Evolutionary conservation across 2,888 invertebrate genomes (phyloP).

Genomic region (Colletes collaris): DNA sequence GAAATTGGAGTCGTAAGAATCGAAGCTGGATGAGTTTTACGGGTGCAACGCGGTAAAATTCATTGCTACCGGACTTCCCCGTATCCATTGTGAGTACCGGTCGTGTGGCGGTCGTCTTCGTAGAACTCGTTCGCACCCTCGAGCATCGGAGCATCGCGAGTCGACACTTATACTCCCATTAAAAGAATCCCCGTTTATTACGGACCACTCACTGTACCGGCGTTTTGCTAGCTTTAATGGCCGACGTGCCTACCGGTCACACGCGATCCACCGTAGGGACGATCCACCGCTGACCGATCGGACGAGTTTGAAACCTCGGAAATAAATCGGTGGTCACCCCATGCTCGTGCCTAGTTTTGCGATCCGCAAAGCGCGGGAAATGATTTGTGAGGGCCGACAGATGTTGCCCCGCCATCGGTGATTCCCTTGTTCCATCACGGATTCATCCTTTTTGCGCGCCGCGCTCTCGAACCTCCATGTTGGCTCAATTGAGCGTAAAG

Average conservation of each 20-base stretch:
- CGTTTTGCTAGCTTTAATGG: constrained; percentile 55
- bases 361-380: constrained; percentile 60
- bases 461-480: constrained; percentile 22
- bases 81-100: constrained; percentile 6
- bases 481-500: constrained; percentile 51
- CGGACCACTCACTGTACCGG: constrained; percentile 47
- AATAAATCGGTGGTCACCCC: constrained; percentile 66
- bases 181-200: constrained; percentile 59
- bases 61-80: constrained; percentile 42
- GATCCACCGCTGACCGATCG: constrained; percentile 57
- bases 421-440: constrained; percentile 41
- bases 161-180: constrained; percentile 53
- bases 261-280: constrained; percentile 30
- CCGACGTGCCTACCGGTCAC: constrained; percentile 52
- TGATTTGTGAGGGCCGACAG: constrained; percentile 70
- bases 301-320: constrained; percentile 63
- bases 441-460: constrained; percentile 16
- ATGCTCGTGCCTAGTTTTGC: constrained; percentile 57
- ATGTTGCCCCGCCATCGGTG: constrained; percentile 53
- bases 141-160: constrained; percentile 3
- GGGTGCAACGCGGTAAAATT: constrained; percentile 23
- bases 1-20: no score
- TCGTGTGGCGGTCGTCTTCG: constrained; percentile 25
- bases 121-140: constrained; percentile 45
- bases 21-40: background rate